Evolutionary conservation across 2,888 invertebrate species (phyloP).

Genomic region (Acrocera orbiculus): DNA sequence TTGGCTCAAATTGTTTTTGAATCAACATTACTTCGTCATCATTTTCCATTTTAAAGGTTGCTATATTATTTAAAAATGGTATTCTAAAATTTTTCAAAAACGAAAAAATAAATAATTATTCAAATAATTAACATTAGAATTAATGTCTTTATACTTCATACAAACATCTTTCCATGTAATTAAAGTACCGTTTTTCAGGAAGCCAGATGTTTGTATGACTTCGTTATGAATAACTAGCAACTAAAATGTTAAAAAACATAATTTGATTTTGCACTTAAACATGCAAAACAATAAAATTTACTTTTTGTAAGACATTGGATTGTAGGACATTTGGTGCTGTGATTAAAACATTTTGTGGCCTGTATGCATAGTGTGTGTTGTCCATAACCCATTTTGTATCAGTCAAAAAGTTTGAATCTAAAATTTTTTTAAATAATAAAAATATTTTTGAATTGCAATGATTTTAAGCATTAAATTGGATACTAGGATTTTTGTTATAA

Average conservation of each 20-base stretch:
- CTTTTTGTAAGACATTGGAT: constrained; percentile 37
- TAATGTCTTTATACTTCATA: constrained; percentile 12
- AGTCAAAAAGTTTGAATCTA: constrained; percentile 34
- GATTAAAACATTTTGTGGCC: constrained; percentile 43
- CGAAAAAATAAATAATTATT: neutral
- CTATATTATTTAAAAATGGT: constrained; percentile 8
- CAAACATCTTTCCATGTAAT: constrained; percentile 13
- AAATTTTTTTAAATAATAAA: neutral
- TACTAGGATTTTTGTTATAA: too few species aligned
- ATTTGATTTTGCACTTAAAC: neutral
- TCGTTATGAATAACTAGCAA: constrained; percentile 36
- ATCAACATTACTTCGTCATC: neutral
- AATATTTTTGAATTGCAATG: neutral
- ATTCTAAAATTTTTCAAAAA: constrained; percentile 6
- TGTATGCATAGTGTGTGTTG: constrained; percentile 44
- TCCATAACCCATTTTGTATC: constrained; percentile 57
- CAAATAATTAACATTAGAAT: neutral
- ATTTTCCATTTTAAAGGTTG: neutral
- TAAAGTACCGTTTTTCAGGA: constrained; percentile 18
- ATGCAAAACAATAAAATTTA: constrained; percentile 12
- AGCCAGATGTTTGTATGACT: constrained; percentile 31
- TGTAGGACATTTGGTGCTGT: constrained; percentile 49
- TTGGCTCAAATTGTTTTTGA: constrained; percentile 34
- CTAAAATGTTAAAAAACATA: constrained; percentile 15
- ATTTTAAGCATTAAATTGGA: too few species aligned